Base-by-base conservation (phyloP, 1,140 invertebrate species). In the Hetaerina americana region DNA sequence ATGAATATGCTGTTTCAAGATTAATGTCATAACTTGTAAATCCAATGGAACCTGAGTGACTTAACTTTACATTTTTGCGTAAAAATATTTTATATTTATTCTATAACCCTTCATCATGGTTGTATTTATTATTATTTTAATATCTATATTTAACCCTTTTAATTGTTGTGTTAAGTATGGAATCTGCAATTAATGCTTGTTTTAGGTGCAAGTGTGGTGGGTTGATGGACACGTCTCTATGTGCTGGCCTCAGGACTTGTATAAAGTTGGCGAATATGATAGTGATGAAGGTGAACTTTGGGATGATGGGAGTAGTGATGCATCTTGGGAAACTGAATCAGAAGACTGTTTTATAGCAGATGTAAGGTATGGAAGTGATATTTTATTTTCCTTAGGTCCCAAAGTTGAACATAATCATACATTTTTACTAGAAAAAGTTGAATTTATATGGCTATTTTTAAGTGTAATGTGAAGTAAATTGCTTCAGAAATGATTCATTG, bases 211-310 rank as follows among this genome's bases (percentile, higher is more conserved):
- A 76, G 93, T 97, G 18, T 90, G 91, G 86, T 97, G 95, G 95
- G 89, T 92, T 0, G 90, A 93, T 78, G 90, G 90, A 5, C 88
- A 88, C 71, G 87, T 88, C 0, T 93, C 92, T 68, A 89, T 91
- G 82, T 96, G 93, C 78, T 96, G 93, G 89, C 95, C 95, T 0
- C 94, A 97, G 77, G 93, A 91, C 78, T 78, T 91, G 5, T 90
- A 88, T 75, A 85, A 91, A 80, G 87, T 91, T 25, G 88, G 89
- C 18, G 88, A 92, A 74, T 90, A 92, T 78, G 90, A 92, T 77
- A 88, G 86, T 0, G 91, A 93, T 69, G 90, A 92, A 72, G 89
- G 89, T 40, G 90, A 90, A 79, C 78, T 91, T 15, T 92, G 88
- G 89, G 89, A 89, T 72, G 89, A 88, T n/a, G 87, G 74, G 22